Evolutionary conservation across 2,113 vertebrate species (phyloP), one percentile per base, ranked within the genome.

Genomic region (Glaucomys volans): DNA sequence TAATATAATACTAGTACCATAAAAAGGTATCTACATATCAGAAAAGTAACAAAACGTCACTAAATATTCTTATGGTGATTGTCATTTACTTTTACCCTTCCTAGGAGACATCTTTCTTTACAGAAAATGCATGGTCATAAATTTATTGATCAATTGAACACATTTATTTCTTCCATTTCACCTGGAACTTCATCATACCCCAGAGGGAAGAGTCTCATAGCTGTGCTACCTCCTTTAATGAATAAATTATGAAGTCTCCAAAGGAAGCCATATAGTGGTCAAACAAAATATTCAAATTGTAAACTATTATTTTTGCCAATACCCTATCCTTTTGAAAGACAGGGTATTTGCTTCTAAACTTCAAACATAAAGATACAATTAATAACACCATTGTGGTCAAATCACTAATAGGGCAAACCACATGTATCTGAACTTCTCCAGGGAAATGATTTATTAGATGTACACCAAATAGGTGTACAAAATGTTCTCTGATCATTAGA

Each of bases 201-300:
- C 17, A 67, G 5, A 74, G 22, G 24, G 16, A 82, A 28, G 32
- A 40, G 85, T 96, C 96, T 82, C 79, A 40, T 14, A 92, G 37
- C 30, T 94, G 14, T 71, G 22, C 3, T 92, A 76, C 18, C 28
- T 30, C 20, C 50, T 71, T 91, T 85, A 96, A 66, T 75, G 40
- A 92, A 44, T 82, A 95, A 88, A 91, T 82, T 88, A 81, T 94
- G 17, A 59, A 64, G 35, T 80, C 2, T 54, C 9, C 40, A 91
- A 83, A 90, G 47, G 72, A 89, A 81, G 3, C 13, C n/a, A 52
- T 12, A 4, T 75, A 88, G 91, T 3, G 44, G 4, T 69, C 86
- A 91, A 88, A 84, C 5, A 86, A 95, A 89, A 47, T 80, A 47
- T 37, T 85, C 79, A 42, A 74, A 54, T 62, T 75, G 26, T 72